Percentiles rank a stretch among this genome's conserved stretches.
Evolutionary conservation across 2,888 invertebrate species (phyloP).

Genomic region (Zaprionus lineosus): DNA sequence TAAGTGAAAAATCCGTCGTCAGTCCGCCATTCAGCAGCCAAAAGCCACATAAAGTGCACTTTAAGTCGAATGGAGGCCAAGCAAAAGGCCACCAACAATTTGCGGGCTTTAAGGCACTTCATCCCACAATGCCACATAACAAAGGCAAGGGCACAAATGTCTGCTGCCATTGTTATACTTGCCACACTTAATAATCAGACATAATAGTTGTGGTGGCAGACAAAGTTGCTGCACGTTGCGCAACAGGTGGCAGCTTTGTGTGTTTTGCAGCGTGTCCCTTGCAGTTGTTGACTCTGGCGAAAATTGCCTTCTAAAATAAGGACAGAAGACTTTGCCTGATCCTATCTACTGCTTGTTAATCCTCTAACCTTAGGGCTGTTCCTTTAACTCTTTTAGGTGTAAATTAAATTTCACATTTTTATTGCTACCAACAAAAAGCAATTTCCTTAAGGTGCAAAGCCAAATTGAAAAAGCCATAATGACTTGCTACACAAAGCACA

Average conservation of each 20-base stretch:
- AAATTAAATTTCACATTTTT: conserved; percentile 74
- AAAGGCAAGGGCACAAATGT: conserved; percentile 47
- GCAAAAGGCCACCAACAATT: conserved; percentile 6
- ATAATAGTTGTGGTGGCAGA: conserved; percentile 61
- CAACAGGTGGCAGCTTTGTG: conserved; percentile 64
- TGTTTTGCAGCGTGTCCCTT: conserved; percentile 24
- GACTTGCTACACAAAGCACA: conserved; percentile 43
- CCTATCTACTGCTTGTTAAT: conserved; percentile 23
- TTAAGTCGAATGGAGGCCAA: conserved; percentile 31
- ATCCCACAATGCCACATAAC: conserved; percentile 13
- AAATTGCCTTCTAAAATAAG: conserved; percentile 62
- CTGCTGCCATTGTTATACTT: conserved; percentile 58
- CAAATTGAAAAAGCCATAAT: conserved; percentile 74
- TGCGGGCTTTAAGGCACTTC: conserved; percentile 14
- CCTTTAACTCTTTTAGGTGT: conserved; percentile 32
- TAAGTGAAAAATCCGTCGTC: conserved; percentile 17
- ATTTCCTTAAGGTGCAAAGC: conserved; percentile 69
- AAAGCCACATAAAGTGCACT: conserved; percentile 45
- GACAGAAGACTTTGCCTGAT: conserved; percentile 24
- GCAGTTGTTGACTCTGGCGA: not conserved
- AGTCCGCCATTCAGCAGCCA: no score
- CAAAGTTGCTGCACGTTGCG: conserved; percentile 25
- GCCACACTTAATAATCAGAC: conserved; percentile 64
- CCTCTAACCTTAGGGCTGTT: conserved; percentile 32
- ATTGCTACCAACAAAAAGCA: conserved; percentile 64